Base-by-base conservation (phyloP, 2,888 invertebrate species). In the Cataglyphis cursor region DNA sequence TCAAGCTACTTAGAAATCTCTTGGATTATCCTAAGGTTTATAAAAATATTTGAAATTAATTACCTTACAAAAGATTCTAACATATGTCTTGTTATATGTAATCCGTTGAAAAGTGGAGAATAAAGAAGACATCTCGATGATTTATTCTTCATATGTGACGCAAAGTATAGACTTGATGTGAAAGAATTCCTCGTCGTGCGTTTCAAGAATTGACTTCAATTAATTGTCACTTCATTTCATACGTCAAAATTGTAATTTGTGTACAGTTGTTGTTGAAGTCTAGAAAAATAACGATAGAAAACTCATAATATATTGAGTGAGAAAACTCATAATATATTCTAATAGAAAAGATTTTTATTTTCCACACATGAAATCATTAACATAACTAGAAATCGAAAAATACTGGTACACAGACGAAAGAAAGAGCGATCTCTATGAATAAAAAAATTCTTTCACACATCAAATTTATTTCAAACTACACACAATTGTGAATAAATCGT, bases 1-100 rank as follows among this genome's bases (percentile, higher is more conserved):
- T 28, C 28, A 31, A 48, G 10, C 35, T 80, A 44, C 28, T 31
- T 57, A 0, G 0, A 24, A 41, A 15, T 64, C 5, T 38, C 6
- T 18, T 65, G 24, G 0, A 3, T 51, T 51, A 38, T n/a, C 5
- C 5, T 35, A 6, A 35, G 35, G 6, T 59, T 44, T 44, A 12
- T 31, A 51, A 51, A 51, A n/a, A n/a, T 24, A 51, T 65, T 44
- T 8, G 15, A 54, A 75, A 54, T 54, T n/a, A 62, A 38, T 72
- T 72, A 72, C 0, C n/a, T 51, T 35, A 12, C 4, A 15, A n/a
- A n/a, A 38, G 12, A 57, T 4, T 9, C 15, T 35, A 12, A 38
- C 0, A 10, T 38, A 18, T 12, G 24, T 54, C 54, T 57, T 21
- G 21, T 21, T 3, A 5, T 18, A 24, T 18, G 5, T 38, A 24